A percentile compares a stretch with the other conserved stretches of the same genome.
phyloP scores from a whole-genome alignment of 2,113 vertebrate genomes.

The Zosterops pallidus region DNA sequence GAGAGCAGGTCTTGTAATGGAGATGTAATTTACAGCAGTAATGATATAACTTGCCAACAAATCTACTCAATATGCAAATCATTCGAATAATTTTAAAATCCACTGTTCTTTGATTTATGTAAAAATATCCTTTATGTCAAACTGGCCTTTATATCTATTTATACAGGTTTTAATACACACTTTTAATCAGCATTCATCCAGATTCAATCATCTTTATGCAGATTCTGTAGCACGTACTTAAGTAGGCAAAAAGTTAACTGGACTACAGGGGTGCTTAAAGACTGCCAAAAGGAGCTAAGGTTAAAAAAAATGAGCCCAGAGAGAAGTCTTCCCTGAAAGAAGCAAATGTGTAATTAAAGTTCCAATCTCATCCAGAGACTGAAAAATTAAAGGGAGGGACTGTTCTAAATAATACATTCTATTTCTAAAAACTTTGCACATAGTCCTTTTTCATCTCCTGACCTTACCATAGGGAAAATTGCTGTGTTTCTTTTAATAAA shows the following conservation, averaged over 20 bases:
- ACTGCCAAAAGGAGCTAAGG: neutral
- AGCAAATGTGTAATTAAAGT: constrained; percentile 18
- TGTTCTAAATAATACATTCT: constrained; percentile 16
- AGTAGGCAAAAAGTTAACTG: neutral
- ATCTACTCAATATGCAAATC: neutral
- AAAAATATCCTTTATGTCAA: neutral
- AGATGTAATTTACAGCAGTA: neutral
- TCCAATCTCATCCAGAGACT: neutral
- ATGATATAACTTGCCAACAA: neutral
- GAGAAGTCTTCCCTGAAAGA: neutral
- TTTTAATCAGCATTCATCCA: neutral
- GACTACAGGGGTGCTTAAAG: neutral
- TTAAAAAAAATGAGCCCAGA: neutral
- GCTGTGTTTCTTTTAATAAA: constrained; percentile 36
- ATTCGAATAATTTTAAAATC: neutral
- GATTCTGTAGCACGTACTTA: neutral
- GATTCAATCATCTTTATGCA: neutral
- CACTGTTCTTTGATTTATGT: neutral
- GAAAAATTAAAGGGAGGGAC: constrained; percentile 15
- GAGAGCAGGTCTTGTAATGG: neutral
- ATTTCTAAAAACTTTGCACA: constrained; percentile 39
- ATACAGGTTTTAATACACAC: neutral
- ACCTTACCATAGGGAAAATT: constrained; percentile 37
- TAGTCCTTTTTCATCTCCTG: constrained; percentile 28
- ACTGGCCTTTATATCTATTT: neutral